Conservation (phyloP, 2,797 vertebrate species). For the Halcyon smyrnensis region DNA sequence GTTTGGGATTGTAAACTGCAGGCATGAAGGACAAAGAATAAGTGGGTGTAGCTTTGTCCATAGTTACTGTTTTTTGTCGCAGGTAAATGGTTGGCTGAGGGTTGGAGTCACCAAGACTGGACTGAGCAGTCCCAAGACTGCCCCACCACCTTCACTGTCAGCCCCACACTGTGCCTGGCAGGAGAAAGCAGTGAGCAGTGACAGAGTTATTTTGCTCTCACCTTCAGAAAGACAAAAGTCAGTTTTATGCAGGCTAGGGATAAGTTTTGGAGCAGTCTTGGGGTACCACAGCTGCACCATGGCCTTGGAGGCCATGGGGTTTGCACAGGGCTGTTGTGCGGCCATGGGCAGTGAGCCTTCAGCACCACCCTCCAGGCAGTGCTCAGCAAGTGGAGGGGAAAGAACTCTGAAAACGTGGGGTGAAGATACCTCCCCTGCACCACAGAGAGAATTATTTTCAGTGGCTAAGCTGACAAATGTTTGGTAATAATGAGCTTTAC, state of each 20-base stretch:
- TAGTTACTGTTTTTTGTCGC: neutral
- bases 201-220: neutral
- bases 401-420: neutral
- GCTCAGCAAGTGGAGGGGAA: neutral
- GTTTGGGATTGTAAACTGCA: neutral
- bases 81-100: neutral
- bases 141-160: neutral
- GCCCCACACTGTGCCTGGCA: accelerated
- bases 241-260: neutral
- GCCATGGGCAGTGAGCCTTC: accelerated
- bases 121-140: neutral
- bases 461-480: neutral
- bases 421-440: neutral
- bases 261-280: neutral
- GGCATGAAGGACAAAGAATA: neutral
- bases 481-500: neutral
- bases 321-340: neutral
- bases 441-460: neutral
- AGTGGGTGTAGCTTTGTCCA: neutral
- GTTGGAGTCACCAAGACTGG: neutral
- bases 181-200: neutral
- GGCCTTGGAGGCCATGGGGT: accelerated
- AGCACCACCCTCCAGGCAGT: neutral
- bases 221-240: neutral
- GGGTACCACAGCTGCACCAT: accelerated